Evolutionary conservation across 2,113 vertebrate genomes (phyloP), one percentile per base, ranked within the genome.

Genomic region (Antennarius striatus): DNA sequence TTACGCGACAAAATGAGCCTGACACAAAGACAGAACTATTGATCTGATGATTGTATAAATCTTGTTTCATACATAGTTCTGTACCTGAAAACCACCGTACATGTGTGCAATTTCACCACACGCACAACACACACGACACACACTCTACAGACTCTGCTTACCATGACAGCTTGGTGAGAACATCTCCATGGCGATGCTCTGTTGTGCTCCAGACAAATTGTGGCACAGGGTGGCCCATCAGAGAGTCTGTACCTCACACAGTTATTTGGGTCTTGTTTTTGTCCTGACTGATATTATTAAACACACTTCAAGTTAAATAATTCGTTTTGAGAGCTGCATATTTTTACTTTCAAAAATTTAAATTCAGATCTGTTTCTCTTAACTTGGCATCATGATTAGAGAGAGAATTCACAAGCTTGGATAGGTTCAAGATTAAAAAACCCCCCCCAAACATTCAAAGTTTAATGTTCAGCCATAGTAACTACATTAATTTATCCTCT

Each of bases 191-290:
- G 79, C 30, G 36, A 86, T 76, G 75, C 67, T 81, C 61, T 75
- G 74, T 77, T 75, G 74, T 77, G 84, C 71, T 86, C 63, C 73
- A 86, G 91, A 91, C 90, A 90, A 92, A 91, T 91, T 91, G 86
- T 83, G 71, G 72, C 50, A 47, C 40, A 10, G 67, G 65, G 70
- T 40, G 48, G 56, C 84, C 75, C 81, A 48, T 56, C 28, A 46
- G 78, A 79, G 82, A 53, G 68, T 70, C 71, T 8, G 10, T 36
- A 42, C 59, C 71, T 86, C 82, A 74, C 68, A 81, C 65, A 63
- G 53, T 22, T 22, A 66, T 77, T 56, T 63, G 46, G 32, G 55
- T 3, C 63, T 71, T 56, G 43, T 36, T 36, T 36, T 5, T 36
- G 32, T 7, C 32, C 32, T 7, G 32, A 36, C 7, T 36, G 7